These are phyloP conservation scores for Bembecia ichneumoniformis DNA, from an alignment of 2,888 invertebrate genomes.

Conservation along the genomic window DNA sequence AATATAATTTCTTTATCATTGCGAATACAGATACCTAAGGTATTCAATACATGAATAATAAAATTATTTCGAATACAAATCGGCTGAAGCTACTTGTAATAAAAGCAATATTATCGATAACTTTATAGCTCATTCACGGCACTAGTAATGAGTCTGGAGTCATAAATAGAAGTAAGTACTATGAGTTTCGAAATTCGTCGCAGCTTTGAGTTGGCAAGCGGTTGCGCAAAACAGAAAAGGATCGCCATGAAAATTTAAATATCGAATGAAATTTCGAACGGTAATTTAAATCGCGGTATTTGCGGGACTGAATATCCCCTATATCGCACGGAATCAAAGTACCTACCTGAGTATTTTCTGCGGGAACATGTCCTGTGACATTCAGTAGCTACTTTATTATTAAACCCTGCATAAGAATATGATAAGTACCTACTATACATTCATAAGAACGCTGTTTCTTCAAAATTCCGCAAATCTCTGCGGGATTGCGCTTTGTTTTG, in stretches of 20 bases:
- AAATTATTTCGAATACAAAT: slow-evolving; percentile 1
- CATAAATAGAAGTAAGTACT: slow-evolving; percentile 23
- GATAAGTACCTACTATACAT: too few species aligned
- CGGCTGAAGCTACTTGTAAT: background rate
- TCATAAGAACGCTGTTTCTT: too few species aligned
- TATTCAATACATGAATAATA: background rate
- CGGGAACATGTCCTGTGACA: too few species aligned
- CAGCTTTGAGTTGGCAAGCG: slow-evolving; percentile 18
- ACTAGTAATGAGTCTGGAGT: slow-evolving; percentile 9
- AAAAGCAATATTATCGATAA: slow-evolving; percentile 9
- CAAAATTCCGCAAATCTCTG: too few species aligned
- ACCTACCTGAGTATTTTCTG: too few species aligned
- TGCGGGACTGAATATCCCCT: too few species aligned
- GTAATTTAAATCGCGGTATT: too few species aligned
- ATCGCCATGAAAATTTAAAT: slow-evolving; percentile 20
- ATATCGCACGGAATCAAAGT: too few species aligned
- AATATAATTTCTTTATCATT: background rate
- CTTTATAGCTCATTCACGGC: slow-evolving; percentile 3
- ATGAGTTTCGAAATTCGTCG: slow-evolving; percentile 32
- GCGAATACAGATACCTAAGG: background rate
- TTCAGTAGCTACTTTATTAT: too few species aligned
- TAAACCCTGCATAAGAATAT: too few species aligned
- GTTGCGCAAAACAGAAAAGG: slow-evolving; percentile 23
- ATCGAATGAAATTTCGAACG: too few species aligned
- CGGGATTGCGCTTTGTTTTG: too few species aligned